Evolutionary conservation across 1,140 invertebrate species (phyloP).

Genomic region (Bombus difficillimus): DNA sequence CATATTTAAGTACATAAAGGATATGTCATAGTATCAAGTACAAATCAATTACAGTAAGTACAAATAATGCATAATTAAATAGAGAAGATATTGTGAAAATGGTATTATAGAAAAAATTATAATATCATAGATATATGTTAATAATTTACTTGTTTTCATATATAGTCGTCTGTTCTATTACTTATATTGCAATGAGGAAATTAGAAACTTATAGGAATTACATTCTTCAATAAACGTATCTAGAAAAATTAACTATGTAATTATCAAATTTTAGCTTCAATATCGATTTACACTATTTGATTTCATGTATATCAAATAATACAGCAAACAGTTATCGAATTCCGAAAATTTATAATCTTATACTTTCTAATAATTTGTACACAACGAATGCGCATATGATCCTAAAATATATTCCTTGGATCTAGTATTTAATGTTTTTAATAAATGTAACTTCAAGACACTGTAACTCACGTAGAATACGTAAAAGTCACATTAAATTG

Average conservation of each 20-base stretch:
- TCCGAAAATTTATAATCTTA: neutral
- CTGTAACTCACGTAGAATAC: neutral
- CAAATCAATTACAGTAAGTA: no score
- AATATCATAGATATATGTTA: no score
- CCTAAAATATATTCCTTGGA: neutral
- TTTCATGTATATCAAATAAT: neutral
- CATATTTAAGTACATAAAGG: no score
- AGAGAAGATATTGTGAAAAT: no score
- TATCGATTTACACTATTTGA: no score
- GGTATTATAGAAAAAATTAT: no score
- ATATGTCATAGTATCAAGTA: no score
- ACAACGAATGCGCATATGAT: neutral
- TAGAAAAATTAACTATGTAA: no score
- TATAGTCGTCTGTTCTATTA: no score
- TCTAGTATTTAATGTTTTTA: neutral
- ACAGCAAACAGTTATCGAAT: neutral
- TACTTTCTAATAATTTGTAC: neutral
- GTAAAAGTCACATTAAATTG: neutral
- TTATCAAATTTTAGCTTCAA: neutral
- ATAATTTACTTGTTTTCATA: no score
- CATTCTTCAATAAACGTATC: neutral
- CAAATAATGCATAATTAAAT: no score
- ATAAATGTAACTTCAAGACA: neutral
- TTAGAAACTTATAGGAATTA: neutral
- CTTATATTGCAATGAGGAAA: no score